Conservation (phyloP, 2,113 vertebrate genomes). For the Lethenteron camtschaticum region DNA sequence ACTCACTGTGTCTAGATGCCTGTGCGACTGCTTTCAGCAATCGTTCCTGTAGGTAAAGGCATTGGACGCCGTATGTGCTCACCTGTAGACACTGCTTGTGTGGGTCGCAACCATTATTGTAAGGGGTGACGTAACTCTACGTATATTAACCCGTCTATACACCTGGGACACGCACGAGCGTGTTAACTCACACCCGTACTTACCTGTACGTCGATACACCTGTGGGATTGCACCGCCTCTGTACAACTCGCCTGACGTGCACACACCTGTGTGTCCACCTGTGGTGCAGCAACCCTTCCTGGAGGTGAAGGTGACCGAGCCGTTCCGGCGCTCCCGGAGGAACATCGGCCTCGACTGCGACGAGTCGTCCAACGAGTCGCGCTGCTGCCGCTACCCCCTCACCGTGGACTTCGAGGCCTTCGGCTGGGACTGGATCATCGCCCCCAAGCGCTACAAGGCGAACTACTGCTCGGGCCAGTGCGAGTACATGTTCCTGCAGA, state of each 20-base stretch:
- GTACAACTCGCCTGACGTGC: no score
- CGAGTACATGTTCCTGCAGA: conserved; percentile 99
- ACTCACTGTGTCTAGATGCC: not conserved
- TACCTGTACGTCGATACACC: no score
- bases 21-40: no score
- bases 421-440: conserved; percentile 99
- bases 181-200: no score
- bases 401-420: conserved; percentile 96
- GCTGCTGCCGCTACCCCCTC: conserved; percentile 85
- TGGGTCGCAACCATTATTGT: no score
- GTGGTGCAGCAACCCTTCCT: conserved; percentile 58
- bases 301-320: conserved; percentile 89
- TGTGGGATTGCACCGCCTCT: no score
- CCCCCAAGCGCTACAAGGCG: conserved; percentile 90
- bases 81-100: no score
- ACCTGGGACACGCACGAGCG: no score
- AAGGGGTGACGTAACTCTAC: no score
- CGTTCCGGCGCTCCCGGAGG: conserved; percentile 65
- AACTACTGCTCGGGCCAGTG: conserved; percentile 98
- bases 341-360: conserved; percentile 92
- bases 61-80: no score
- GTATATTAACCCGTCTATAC: no score
- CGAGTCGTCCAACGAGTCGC: conserved; percentile 80
- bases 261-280: not conserved
- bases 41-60: no score